Conservation (phyloP, 2,797 vertebrate species). For the Cuculus canorus region DNA sequence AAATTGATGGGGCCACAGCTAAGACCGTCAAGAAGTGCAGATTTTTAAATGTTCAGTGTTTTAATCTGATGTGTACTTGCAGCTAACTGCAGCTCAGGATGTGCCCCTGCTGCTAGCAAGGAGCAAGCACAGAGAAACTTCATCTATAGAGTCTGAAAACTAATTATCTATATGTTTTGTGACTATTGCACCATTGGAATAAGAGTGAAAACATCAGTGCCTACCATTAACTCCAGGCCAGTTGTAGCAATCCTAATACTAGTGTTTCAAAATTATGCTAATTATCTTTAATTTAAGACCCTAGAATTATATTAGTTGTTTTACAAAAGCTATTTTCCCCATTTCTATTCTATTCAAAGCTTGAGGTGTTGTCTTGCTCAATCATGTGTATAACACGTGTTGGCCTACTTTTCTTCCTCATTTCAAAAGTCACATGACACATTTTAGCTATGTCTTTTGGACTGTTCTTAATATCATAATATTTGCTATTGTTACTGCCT, state of each 20-base stretch:
- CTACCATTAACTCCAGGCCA: neutral
- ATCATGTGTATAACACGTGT: neutral
- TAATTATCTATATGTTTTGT: neutral
- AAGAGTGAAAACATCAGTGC: neutral
- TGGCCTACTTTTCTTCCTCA: neutral
- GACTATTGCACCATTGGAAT: neutral
- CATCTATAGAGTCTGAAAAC: neutral
- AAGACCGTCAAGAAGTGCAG: neutral
- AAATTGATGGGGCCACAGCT: neutral
- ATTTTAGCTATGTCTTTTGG: neutral
- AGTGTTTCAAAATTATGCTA: neutral
- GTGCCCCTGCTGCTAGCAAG: neutral
- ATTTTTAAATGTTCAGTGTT: neutral
- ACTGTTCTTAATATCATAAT: neutral
- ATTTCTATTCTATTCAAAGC: neutral
- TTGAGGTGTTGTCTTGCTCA: neutral
- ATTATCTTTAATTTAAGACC: neutral
- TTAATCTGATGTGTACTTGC: neutral
- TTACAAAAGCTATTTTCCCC: neutral
- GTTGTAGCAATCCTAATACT: neutral
- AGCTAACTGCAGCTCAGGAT: neutral
- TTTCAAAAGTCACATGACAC: neutral
- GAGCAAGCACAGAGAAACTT: neutral
- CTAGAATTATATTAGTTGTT: neutral
- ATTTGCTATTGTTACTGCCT: neutral